Evolutionary conservation across 1,140 invertebrate species (phyloP).

Genomic region (Drepana arcuata): DNA sequence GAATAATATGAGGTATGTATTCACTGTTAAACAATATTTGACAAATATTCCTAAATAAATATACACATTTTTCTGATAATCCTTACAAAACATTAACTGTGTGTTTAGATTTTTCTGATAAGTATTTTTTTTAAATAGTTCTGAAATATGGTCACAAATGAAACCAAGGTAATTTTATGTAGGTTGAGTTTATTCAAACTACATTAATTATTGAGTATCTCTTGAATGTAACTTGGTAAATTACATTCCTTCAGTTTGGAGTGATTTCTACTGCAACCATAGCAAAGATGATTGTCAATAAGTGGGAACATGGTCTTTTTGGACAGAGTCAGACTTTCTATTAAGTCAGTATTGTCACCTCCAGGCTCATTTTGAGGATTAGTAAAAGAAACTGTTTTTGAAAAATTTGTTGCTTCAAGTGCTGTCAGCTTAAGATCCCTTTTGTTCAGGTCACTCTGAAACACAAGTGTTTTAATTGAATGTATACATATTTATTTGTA

Average conservation of each 20-base stretch:
- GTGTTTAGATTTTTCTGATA: too few relatives aligned
- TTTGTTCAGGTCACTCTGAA: constrained; percentile 43
- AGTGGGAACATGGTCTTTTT: constrained; percentile 34
- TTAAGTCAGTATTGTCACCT: constrained; percentile 8
- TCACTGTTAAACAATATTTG: too few relatives aligned
- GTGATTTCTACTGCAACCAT: constrained; percentile 46
- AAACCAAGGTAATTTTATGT: too few relatives aligned
- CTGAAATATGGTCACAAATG: too few relatives aligned
- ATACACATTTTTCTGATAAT: too few relatives aligned
- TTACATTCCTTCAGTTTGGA: constrained; percentile 24
- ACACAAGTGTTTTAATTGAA: constrained; percentile 14
- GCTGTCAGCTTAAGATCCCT: constrained; percentile 39
- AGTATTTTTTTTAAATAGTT: too few relatives aligned
- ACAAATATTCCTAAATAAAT: too few relatives aligned
- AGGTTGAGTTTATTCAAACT: constrained; percentile 1
- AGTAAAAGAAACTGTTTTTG: constrained; percentile 40
- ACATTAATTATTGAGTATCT: too few relatives aligned
- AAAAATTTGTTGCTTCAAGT: constrained; percentile 52
- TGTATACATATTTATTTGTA: neutral
- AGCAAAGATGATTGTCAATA: constrained; percentile 43
- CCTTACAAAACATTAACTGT: too few relatives aligned
- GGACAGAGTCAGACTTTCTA: too few relatives aligned
- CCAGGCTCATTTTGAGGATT: constrained; percentile 6
- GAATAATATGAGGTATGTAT: too few relatives aligned
- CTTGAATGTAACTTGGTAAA: constrained; percentile 18